Evolutionary conservation across 2,888 invertebrate species (phyloP), one percentile per base, ranked within the genome.

Genomic region (Rhamphomyia laevipes): DNA sequence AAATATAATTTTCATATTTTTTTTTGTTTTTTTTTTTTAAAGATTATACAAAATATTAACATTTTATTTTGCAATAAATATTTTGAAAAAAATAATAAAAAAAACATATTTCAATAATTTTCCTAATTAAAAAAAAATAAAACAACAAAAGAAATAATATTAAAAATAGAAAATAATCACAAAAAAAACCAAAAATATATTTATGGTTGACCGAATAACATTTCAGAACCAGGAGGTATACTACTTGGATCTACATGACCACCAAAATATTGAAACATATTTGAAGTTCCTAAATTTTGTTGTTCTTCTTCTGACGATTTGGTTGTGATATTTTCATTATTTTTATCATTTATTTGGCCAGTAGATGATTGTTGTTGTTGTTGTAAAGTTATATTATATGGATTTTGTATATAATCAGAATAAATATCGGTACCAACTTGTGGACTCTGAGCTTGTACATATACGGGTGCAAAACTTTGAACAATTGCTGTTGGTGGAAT

Each of bases 241-340:
- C 63, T 62, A 51, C 66, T 67, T 12, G 73, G 73, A 40, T 74
- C 73, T 41, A 74, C 74, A 4, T 71, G 71, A 1, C 74, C 73
- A 30, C 74, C 74, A 59, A 83, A 84, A 62, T 82, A 84, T 56
- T 77, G 78, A 58, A 80, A 80, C 51, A 77, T 71, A 57, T 72
- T 67, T 3, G 13, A 11, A 18, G 18, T 18, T 7, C 12, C 33
- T 16, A 21, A 18, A 30, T 35, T 43, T 38, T 35, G 45, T 16
- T 50, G 51, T 17, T n/a, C 48, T 38, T 23, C 21, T 35, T 45
- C 17, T 33, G 12, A 11, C 51, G 48, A 15, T 45, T 23, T 47
- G 51, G 18, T 48, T 51, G 40, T 49, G 53, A 46, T 42, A 47
- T 46, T 52, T 52, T 51, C 35, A 4, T 13, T 45, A 27, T 16